These are phyloP conservation scores for Lophotis ruficrista DNA, from an alignment of 2,113 vertebrate genomes.

Conservation along the genomic window DNA sequence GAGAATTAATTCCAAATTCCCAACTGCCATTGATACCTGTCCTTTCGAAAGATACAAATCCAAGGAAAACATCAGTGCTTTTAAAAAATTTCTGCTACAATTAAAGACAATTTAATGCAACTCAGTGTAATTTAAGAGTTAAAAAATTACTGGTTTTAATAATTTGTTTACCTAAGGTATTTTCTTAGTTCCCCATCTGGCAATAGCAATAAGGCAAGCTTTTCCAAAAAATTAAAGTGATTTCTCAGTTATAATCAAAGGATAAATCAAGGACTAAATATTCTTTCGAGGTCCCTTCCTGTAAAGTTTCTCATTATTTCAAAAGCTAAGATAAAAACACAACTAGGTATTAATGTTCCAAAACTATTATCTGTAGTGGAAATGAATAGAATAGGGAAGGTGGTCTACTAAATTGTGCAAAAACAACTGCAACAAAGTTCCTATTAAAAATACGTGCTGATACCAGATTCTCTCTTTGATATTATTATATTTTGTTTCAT, in stretches of 20 bases:
- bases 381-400: background rate
- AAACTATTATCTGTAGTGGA: conserved; percentile 13
- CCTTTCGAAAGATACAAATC: background rate
- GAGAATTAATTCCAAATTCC: background rate
- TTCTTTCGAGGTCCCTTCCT: background rate
- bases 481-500: background rate
- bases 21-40: background rate
- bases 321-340: conserved; percentile 15
- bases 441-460: background rate
- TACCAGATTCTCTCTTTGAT: background rate
- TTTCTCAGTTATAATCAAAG: background rate
- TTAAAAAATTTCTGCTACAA: background rate
- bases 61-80: background rate
- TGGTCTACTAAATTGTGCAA: background rate
- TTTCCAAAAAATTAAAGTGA: background rate
- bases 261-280: conserved; percentile 10
- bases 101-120: background rate
- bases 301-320: background rate
- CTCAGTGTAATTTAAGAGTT: background rate
- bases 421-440: background rate
- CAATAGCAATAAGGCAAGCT: background rate
- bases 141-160: background rate
- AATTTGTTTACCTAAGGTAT: background rate
- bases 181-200: background rate
- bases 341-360: conserved; percentile 4